phyloP scores from a whole-genome alignment of 2,888 invertebrate species.

The Margaritifera margaritifera region DNA sequence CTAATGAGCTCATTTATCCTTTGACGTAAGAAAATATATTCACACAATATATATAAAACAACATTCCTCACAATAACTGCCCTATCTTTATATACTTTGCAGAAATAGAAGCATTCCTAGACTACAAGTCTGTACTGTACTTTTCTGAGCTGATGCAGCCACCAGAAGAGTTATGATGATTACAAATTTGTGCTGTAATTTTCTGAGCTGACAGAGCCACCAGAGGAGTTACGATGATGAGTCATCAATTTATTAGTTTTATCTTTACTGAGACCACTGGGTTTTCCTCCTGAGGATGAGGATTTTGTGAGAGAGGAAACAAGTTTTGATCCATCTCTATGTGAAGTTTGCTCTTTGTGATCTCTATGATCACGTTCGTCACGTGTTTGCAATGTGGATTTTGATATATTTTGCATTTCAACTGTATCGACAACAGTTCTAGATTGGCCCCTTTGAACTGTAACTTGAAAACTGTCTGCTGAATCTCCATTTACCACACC shows the following conservation, averaged over 20 bases:
- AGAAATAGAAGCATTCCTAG: too few relatives aligned
- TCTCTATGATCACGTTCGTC: constrained; percentile 4
- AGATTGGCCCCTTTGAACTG: constrained; percentile 42
- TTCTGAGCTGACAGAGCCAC: constrained; percentile 45
- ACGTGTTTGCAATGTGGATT: constrained; percentile 15
- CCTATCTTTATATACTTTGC: too few relatives aligned
- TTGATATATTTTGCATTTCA: constrained; percentile 40
- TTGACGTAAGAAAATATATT: too few relatives aligned
- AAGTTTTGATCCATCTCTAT: constrained; percentile 14
- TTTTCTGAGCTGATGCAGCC: too few relatives aligned
- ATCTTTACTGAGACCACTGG: constrained; percentile 36
- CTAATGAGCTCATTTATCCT: too few relatives aligned
- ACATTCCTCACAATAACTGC: too few relatives aligned
- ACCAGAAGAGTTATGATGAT: too few relatives aligned
- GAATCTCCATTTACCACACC: constrained; percentile 41
- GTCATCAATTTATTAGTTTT: constrained; percentile 34
- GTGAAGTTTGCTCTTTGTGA: too few relatives aligned
- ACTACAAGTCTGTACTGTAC: too few relatives aligned
- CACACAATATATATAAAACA: too few relatives aligned
- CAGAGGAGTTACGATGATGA: constrained; percentile 39
- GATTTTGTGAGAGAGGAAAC: constrained; percentile 20
- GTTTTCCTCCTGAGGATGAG: constrained; percentile 12
- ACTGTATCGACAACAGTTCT: constrained; percentile 43
- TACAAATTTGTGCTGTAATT: constrained; percentile 49
- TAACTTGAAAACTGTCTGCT: constrained; percentile 38